Evolutionary conservation across 2,888 invertebrate species (phyloP).

Genomic region (Tetranychus piercei): DNA sequence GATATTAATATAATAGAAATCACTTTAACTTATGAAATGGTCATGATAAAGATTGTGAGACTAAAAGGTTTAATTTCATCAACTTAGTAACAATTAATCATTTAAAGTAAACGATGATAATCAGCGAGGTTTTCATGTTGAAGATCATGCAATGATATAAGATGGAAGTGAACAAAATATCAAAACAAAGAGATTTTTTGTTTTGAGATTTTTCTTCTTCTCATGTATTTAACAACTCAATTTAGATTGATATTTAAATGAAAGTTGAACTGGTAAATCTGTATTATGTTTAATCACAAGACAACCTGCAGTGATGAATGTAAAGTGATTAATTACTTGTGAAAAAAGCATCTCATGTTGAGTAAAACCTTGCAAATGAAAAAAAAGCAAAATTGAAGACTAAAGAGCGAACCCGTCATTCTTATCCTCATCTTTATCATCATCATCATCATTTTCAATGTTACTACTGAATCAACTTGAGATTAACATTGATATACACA

Average conservation of each 20-base stretch:
- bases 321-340: conserved; percentile 1
- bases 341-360: not conserved
- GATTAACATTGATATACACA: not conserved
- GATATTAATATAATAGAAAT: too few relatives aligned
- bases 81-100: too few relatives aligned
- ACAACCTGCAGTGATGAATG: not conserved
- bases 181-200: too few relatives aligned
- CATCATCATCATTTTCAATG: not conserved
- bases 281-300: not conserved
- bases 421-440: not conserved
- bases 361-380: not conserved
- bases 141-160: too few relatives aligned
- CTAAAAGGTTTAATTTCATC: too few relatives aligned
- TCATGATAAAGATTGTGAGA: too few relatives aligned
- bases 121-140: too few relatives aligned
- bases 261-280: not conserved
- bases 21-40: too few relatives aligned
- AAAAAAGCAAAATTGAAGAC: not conserved
- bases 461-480: not conserved
- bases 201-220: too few relatives aligned
- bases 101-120: too few relatives aligned
- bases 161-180: too few relatives aligned
- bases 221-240: not conserved
- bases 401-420: not conserved
- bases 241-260: not conserved